phyloP scores from a whole-genome alignment of 2,113 vertebrate species.

The Callospermophilus lateralis region DNA sequence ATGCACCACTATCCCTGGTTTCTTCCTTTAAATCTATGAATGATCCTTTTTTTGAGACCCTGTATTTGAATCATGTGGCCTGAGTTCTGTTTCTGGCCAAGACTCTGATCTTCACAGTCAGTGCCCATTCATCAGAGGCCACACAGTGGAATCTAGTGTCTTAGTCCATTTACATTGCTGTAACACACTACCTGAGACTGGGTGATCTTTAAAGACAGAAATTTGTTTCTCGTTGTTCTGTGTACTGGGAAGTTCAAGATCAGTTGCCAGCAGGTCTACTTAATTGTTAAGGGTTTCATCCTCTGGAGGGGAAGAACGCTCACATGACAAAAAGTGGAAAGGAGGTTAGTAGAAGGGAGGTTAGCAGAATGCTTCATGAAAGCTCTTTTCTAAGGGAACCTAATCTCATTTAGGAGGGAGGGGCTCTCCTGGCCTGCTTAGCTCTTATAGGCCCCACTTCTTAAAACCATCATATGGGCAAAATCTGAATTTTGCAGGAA shows the following conservation, averaged over 20 bases:
- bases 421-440: background rate
- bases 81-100: background rate
- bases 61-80: background rate
- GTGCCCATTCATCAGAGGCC: background rate
- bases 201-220: background rate
- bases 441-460: background rate
- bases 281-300: background rate
- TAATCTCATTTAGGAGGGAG: background rate
- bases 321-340: background rate
- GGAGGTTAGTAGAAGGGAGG: background rate
- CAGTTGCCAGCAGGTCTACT: background rate
- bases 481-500: background rate
- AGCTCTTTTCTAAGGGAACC: background rate
- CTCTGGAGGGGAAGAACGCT: background rate
- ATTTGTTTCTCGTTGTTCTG: background rate
- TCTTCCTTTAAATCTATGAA: background rate
- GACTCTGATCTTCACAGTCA: background rate
- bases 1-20: background rate
- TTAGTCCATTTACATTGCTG: no score
- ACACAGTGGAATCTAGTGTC: accelerated
- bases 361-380: background rate
- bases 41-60: no score
- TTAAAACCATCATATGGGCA: background rate
- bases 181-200: background rate
- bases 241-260: background rate